Evolutionary conservation across 2,888 invertebrate species (phyloP).

Genomic region (Amorpha juglandis): DNA sequence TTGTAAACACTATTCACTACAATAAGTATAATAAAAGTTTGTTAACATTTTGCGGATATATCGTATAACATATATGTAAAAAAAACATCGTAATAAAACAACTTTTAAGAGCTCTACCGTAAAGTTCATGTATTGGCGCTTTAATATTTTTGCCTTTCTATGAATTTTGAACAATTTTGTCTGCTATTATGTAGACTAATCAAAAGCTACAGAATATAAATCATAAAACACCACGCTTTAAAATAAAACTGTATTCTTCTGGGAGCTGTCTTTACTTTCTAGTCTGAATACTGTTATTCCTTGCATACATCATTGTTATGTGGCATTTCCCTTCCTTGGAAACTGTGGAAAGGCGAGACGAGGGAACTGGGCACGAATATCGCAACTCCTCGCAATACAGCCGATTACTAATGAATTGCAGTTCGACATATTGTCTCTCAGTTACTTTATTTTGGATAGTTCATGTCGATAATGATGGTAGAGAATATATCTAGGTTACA

Average conservation of each 20-base stretch:
- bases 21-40: no score
- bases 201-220: neutral
- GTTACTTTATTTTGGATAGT: neutral
- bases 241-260: neutral
- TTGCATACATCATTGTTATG: constrained; percentile 44
- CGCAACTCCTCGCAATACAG: neutral
- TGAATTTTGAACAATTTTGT: no score
- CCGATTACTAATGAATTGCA: neutral
- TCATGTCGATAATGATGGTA: no score
- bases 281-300: constrained; percentile 24
- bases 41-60: no score
- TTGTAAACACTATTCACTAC: no score
- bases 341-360: constrained; percentile 49
- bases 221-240: neutral
- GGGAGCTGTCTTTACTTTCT: neutral
- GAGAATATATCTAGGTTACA: no score
- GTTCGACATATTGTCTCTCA: neutral
- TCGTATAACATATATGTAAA: no score
- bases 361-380: constrained; percentile 31
- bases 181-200: no score
- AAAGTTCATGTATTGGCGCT: no score
- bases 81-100: no score
- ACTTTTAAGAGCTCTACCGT: no score
- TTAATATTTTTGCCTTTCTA: no score
- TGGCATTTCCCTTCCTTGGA: constrained; percentile 37